These are phyloP conservation scores for Drosophila heteroneura DNA, from an alignment of 2,888 invertebrate genomes.

Conservation along the genomic window DNA sequence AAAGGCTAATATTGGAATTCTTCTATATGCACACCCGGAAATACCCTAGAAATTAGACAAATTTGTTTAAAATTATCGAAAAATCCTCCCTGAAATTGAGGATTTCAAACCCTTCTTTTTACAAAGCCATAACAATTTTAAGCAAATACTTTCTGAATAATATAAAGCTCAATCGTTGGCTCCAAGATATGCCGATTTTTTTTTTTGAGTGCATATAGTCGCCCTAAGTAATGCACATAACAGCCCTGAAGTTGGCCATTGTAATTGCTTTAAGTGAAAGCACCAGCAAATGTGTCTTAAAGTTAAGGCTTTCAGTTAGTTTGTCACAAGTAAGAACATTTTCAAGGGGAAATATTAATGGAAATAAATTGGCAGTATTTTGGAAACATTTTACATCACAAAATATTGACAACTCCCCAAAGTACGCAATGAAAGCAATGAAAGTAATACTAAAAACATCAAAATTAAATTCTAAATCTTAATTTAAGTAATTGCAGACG, in stretches of 20 bases:
- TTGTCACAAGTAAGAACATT: not conserved
- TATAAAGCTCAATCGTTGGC: not conserved
- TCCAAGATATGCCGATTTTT: not conserved
- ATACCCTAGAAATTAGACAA: too few species aligned
- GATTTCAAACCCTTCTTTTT: too few species aligned
- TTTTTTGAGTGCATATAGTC: not conserved
- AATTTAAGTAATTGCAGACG: too few species aligned
- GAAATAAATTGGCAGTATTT: not conserved
- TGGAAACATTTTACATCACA: not conserved
- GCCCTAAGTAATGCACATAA: slow-evolving; percentile 30
- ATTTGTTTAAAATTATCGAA: too few species aligned
- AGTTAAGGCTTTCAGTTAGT: not conserved
- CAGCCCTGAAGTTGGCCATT: slow-evolving; percentile 17
- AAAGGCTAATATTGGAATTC: too few species aligned
- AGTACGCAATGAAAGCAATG: not conserved
- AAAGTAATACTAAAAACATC: not conserved
- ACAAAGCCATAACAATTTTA: too few species aligned
- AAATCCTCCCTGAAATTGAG: too few species aligned
- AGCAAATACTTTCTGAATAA: not conserved
- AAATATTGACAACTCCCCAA: not conserved
- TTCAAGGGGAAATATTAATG: not conserved
- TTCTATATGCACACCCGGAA: too few species aligned
- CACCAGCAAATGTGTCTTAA: slow-evolving; percentile 4
- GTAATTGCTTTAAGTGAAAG: slow-evolving; percentile 25
- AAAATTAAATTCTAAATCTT: not conserved